Base-by-base conservation (phyloP, 2,888 invertebrate species). In the Aromia moschata region DNA sequence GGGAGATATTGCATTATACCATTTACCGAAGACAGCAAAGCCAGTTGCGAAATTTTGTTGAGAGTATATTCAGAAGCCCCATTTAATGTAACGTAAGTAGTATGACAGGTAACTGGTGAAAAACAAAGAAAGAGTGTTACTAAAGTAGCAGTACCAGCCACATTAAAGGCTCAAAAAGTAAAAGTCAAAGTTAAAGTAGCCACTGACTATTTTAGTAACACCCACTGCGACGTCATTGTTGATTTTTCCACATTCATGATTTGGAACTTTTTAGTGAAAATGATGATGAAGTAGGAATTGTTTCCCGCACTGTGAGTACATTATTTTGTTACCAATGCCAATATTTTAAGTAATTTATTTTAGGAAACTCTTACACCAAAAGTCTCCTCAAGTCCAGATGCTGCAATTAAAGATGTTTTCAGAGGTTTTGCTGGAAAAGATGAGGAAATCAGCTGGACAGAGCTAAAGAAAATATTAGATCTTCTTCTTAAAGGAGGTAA, bases 1-100 rank as follows among this genome's bases (percentile, higher is more conserved):
- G 98, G 98, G 18, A 87, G 88, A 11, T 98, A 98, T 81, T 91
- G 94, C 71, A 92, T 98, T 71, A 88, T 98, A 52, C 98, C 98
- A 1, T 95, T 95, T 55, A 96, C 97, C 0, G 97, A 94, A 79
- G 96, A 98, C 65, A 93, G 96, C 1, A 55, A 45, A 7, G 30
- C 45, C 1, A 59, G 30, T 74, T 98, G 95, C 17, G 96, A 97
- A 80, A 98, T 96, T 80, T 83, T 98, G 65, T 83, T 98, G 52
- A 85, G 98, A 73, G 91, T 97, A 63, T 98, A 95, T 88, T 93
- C 96, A 20, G 97, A 97, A 81, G 90, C 91, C 72, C 84, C 86
- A 76, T 92, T 90, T 74, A 87, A 89, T 74, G 89, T 94, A 89
- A 86, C 89, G 92, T 93, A 80, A 84, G 91, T n/a, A n/a, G n/a